Conservation (phyloP, 2,888 invertebrate genomes). For the Ceraclea dissimilis region DNA sequence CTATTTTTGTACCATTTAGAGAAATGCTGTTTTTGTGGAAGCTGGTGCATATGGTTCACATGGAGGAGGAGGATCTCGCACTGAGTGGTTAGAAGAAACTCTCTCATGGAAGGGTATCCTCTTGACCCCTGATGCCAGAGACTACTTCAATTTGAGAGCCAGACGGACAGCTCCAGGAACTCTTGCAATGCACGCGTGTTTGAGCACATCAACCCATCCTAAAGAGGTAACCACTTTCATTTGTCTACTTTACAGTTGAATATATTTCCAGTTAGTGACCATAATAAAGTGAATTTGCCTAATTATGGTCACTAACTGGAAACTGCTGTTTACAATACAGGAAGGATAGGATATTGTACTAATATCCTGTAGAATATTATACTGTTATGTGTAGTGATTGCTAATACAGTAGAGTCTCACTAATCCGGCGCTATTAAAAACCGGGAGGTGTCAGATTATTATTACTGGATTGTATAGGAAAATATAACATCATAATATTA, state of each 20-base stretch:
- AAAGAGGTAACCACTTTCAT: conserved; percentile 52
- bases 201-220: conserved; percentile 68
- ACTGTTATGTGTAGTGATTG: too few species aligned
- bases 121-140: conserved; percentile 69
- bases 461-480: too few species aligned
- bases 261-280: background rate
- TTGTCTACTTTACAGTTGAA: background rate
- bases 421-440: too few species aligned
- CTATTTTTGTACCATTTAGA: too few species aligned
- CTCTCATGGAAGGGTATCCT: conserved; percentile 69
- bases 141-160: conserved; percentile 57
- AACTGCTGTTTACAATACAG: too few species aligned
- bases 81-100: conserved; percentile 62
- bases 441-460: too few species aligned
- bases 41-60: conserved; percentile 53
- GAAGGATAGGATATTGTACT: too few species aligned
- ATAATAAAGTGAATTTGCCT: too few species aligned
- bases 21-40: conserved; percentile 67
- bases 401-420: too few species aligned
- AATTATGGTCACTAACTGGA: too few species aligned
- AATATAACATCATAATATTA: too few species aligned
- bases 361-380: too few species aligned
- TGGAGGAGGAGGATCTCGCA: conserved; percentile 53
- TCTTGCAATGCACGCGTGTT: conserved; percentile 67
- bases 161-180: conserved; percentile 49